Evolutionary conservation across 1,140 invertebrate species (phyloP).

Genomic region (Leptinotarsa defecta): DNA sequence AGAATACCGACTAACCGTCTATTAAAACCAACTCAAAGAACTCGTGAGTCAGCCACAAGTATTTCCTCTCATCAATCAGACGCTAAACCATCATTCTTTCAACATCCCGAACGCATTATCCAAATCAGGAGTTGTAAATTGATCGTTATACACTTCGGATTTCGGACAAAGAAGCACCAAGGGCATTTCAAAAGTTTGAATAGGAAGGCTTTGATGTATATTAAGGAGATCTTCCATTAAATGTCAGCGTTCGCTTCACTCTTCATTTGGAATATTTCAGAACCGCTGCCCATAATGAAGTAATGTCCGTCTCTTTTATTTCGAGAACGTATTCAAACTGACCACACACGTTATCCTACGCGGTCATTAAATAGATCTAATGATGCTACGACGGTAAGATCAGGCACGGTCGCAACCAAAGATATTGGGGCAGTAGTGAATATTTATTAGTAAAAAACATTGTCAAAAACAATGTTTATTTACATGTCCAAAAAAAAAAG

Average conservation of each 20-base stretch:
- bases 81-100: background rate
- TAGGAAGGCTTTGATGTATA: background rate
- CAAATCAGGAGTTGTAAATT: constrained; percentile 6
- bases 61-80: constrained; percentile 2
- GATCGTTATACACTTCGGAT: constrained; percentile 4
- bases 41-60: background rate
- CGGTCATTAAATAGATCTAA: constrained; percentile 7
- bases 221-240: constrained; percentile 11
- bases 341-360: constrained; percentile 11
- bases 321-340: constrained; percentile 15
- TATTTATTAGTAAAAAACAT: too few species aligned
- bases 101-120: constrained; percentile 6
- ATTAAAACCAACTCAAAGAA: too few species aligned
- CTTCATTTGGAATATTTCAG: background rate
- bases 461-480: too few species aligned
- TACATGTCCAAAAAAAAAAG: too few species aligned
- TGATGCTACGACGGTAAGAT: background rate
- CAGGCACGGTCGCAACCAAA: too few species aligned
- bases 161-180: constrained; percentile 15
- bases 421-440: too few species aligned
- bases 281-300: background rate
- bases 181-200: constrained; percentile 13
- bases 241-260: background rate
- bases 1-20: background rate
- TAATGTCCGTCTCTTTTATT: background rate